Conservation (phyloP, 2,888 invertebrate species). For the Cyclophora albipunctata region DNA sequence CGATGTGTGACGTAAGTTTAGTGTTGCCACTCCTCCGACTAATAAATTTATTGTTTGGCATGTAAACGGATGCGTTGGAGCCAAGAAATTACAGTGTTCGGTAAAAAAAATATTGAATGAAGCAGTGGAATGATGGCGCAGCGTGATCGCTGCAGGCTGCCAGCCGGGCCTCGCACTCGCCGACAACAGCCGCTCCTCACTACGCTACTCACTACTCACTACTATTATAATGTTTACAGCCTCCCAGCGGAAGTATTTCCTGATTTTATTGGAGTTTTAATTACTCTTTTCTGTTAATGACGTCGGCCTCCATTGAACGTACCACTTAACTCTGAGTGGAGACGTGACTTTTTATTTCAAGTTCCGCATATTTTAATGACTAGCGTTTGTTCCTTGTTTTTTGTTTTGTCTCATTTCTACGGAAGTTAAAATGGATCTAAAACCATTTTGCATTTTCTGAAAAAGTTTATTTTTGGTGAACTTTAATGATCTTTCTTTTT, state of each 20-base stretch:
- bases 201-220: slow-evolving; percentile 25
- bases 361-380: slow-evolving; percentile 20
- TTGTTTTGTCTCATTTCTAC: no score
- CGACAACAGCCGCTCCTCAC: slow-evolving; percentile 48
- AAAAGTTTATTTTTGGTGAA: no score
- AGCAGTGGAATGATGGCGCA: slow-evolving; percentile 65
- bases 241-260: slow-evolving; percentile 27
- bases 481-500: no score
- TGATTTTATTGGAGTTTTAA: slow-evolving; percentile 65
- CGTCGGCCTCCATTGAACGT: slow-evolving; percentile 51
- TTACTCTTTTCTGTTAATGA: slow-evolving; percentile 67
- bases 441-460: no score
- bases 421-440: no score
- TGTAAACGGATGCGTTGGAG: slow-evolving; percentile 75
- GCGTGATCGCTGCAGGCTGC: slow-evolving; percentile 64
- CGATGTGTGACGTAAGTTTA: slow-evolving; percentile 56
- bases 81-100: slow-evolving; percentile 74
- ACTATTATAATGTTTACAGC: slow-evolving; percentile 33
- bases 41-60: slow-evolving; percentile 77
- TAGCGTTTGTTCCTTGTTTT: slow-evolving; percentile 23
- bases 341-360: slow-evolving; percentile 60
- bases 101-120: slow-evolving; percentile 75
- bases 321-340: slow-evolving; percentile 53
- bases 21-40: slow-evolving; percentile 72
- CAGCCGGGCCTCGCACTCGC: slow-evolving; percentile 47